phyloP scores from a whole-genome alignment of 2,113 vertebrate genomes.

The Maylandia zebra region DNA sequence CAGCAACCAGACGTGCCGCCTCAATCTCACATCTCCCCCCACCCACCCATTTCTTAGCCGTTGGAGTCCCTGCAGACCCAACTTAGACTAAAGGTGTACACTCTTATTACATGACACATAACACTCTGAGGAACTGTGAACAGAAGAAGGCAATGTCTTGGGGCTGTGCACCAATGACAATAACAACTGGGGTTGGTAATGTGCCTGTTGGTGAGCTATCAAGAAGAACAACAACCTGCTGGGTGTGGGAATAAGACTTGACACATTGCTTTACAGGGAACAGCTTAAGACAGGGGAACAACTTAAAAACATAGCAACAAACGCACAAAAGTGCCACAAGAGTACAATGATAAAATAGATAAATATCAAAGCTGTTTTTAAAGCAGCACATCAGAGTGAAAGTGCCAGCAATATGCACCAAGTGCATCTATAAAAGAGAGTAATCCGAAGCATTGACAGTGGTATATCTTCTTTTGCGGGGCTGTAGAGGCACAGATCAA shows the following conservation, averaged over 20 bases:
- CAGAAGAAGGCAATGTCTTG: conserved; percentile 35
- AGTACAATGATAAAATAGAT: neutral
- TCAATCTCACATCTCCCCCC: conserved; percentile 28
- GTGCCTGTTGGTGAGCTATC: conserved; percentile 59
- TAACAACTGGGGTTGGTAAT: conserved; percentile 45
- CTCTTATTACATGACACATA: conserved; percentile 56
- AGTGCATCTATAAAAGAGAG: neutral
- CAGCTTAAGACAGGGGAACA: neutral
- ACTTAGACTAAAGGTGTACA: conserved; percentile 37
- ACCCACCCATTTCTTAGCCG: neutral
- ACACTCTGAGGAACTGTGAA: conserved; percentile 49
- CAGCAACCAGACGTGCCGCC: conserved; percentile 44
- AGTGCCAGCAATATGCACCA: neutral
- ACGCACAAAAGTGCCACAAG: neutral
- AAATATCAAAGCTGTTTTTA: neutral
- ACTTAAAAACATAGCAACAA: conserved; percentile 10
- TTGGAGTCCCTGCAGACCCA: conserved; percentile 36
- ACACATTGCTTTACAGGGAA: conserved; percentile 32
- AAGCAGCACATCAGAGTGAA: neutral
- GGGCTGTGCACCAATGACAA: conserved; percentile 57
- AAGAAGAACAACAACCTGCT: conserved; percentile 57
- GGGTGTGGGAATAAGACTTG: conserved; percentile 42
- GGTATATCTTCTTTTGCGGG: neutral
- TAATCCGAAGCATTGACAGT: conserved; percentile 1
- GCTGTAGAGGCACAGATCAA: neutral